phyloP scores from a whole-genome alignment of 1,140 invertebrate species.

The Wasmannia auropunctata region DNA sequence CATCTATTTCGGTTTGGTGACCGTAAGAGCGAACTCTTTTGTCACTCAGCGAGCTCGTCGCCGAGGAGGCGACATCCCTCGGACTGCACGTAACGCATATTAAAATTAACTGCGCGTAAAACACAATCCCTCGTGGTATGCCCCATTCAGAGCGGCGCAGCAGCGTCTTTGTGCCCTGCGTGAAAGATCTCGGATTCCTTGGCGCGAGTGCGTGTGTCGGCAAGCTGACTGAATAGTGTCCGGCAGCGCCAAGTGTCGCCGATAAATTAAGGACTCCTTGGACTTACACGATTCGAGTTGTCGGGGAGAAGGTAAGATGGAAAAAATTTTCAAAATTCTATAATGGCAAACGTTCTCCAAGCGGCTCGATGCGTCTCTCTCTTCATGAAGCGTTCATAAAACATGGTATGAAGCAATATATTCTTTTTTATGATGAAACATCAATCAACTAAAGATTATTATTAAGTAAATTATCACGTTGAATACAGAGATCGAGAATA shows the following conservation, averaged over 20 bases:
- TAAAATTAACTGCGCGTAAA: conserved; percentile 68
- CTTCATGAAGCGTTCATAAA: not conserved
- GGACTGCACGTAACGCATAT: conserved; percentile 55
- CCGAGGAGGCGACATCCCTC: conserved; percentile 46
- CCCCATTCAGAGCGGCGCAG: conserved; percentile 54
- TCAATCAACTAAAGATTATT: not conserved
- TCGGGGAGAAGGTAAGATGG: conserved; percentile 58
- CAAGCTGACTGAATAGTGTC: conserved; percentile 34
- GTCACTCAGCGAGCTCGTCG: conserved; percentile 40
- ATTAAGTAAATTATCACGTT: not conserved
- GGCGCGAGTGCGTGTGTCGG: conserved; percentile 2
- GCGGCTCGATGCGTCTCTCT: conserved; percentile 29
- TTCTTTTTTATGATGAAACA: not conserved
- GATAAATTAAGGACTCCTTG: conserved; percentile 44
- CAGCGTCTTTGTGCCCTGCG: conserved; percentile 24
- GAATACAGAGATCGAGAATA: not conserved
- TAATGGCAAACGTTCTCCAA: conserved; percentile 64
- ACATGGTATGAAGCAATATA: not conserved
- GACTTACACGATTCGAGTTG: not conserved
- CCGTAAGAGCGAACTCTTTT: conserved; percentile 55
- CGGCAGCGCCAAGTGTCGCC: conserved; percentile 25
- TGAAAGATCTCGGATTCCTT: not conserved
- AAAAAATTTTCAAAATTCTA: conserved; percentile 13
- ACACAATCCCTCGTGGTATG: conserved; percentile 61
- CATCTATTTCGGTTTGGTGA: conserved; percentile 24